A percentile compares a stretch with the other conserved stretches of the same genome.
These are phyloP conservation scores for Artemia franciscana DNA, from an alignment of 1,140 invertebrate species.

Conservation along the genomic window DNA sequence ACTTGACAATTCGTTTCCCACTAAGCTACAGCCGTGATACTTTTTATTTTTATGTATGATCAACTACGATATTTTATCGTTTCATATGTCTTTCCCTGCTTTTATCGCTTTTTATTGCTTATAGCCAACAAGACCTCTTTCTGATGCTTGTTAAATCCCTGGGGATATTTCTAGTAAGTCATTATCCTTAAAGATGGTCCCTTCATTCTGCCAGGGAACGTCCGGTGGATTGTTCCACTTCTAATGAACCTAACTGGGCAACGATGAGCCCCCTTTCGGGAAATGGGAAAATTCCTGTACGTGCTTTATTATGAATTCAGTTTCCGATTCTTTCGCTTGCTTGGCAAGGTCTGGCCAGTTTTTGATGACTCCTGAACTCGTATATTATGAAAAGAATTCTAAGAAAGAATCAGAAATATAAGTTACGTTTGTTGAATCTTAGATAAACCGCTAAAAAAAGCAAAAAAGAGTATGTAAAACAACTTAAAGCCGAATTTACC, in stretches of 20 bases:
- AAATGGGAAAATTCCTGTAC: background rate
- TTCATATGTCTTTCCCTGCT: no score
- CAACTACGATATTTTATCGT: no score
- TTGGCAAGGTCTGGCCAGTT: background rate
- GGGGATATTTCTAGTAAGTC: background rate
- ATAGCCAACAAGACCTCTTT: background rate
- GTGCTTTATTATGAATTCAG: background rate
- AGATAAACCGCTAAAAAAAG: no score
- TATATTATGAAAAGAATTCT: background rate
- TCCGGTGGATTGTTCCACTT: background rate
- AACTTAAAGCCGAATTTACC: no score
- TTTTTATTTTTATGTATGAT: no score
- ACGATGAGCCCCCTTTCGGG: background rate
- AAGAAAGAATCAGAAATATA: no score
- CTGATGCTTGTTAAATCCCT: background rate
- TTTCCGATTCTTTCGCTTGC: background rate
- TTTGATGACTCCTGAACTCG: background rate
- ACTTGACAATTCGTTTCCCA: no score
- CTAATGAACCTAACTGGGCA: background rate
- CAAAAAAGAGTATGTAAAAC: no score
- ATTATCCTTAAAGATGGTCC: background rate
- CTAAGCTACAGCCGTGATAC: no score
- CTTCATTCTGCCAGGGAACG: background rate
- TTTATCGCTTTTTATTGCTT: background rate
- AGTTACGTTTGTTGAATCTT: no score